Base-by-base conservation (phyloP, 2,797 vertebrate genomes). In the Tarsius wallacei region DNA sequence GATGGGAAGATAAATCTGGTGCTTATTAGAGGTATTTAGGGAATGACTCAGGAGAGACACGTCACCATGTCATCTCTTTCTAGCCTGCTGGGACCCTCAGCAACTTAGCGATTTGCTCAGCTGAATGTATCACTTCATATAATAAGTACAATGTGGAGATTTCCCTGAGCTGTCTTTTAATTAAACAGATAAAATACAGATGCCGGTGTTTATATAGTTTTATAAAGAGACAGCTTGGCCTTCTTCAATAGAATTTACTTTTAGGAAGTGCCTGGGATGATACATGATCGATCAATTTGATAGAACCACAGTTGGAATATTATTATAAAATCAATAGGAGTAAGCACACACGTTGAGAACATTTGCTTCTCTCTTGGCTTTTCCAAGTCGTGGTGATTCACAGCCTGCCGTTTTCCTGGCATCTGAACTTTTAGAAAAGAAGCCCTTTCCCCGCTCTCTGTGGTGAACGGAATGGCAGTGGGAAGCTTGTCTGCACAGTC, bases 361-460 rank as follows among this genome's bases (percentile, higher is more conserved):
- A 76, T 33, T 81, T 57, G 47, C 74, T 88, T 73, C 28, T 80
- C 26, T 9, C 61, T 93, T 49, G 19, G 8, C 22, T 70, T 96
- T 76, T 66, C n/a, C 85, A 81, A 31, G 82, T 97, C 88, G 59
- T n/a, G 12, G 28, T 86, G 97, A 90, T 57, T 97, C 95, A 95
- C 63, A 21, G 59, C 47, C 57, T 71, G n/a, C 2, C 17, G 51
- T 57, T 71, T 95, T 76, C 64, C 59, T 42, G 63, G 80, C 21
- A 70, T 77, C 33, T 53, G 42, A 81, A 55, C 80, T 84, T 95
- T 55, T 59, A 80, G 51, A 90, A 83, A 57, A 59, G 16, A 49
- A 19, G 74, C 91, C 94, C 47, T 47, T 96, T 83, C 15, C 47
- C 10, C 1, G 3, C 47, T 90, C 70, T 49, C 33, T 59, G 28